Percentiles rank a stretch among this genome's conserved stretches.
Conservation (phyloP, 2,888 invertebrate genomes). For the Brassicogethes aeneus region DNA sequence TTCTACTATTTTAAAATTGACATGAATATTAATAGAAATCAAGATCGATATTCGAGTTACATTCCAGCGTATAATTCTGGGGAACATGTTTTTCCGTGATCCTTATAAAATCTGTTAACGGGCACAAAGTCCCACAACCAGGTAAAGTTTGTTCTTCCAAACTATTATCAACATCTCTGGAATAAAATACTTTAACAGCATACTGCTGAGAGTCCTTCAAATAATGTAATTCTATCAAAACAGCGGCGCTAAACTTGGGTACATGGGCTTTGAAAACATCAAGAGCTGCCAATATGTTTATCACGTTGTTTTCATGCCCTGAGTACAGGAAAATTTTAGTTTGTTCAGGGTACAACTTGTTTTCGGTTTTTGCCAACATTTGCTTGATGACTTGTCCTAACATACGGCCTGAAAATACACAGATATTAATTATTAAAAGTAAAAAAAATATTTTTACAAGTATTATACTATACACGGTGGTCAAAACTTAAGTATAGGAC, state of each 20-base stretch:
- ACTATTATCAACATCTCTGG: conserved; percentile 24
- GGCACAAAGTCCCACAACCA: conserved; percentile 31
- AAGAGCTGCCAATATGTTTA: conserved; percentile 43
- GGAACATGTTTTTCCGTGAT: conserved; percentile 29
- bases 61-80: conserved; percentile 34
- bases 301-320: conserved; percentile 50
- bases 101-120: conserved; percentile 28
- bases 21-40: too few species aligned
- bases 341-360: conserved; percentile 16
- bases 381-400: conserved; percentile 28
- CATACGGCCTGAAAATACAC: conserved; percentile 27
- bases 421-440: too few species aligned
- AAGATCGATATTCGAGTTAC: conserved; percentile 26
- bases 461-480: too few species aligned
- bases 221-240: conserved; percentile 32
- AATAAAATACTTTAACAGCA: conserved; percentile 32
- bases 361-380: conserved; percentile 25
- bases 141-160: conserved; percentile 25
- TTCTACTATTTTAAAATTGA: too few species aligned
- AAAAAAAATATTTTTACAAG: too few species aligned
- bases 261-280: conserved; percentile 41
- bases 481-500: too few species aligned
- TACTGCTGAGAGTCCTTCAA: conserved; percentile 20
- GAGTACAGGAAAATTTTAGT: conserved; percentile 43
- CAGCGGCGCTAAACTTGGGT: conserved; percentile 33